These are phyloP conservation scores for Cephus nigrinus DNA, from an alignment of 2,888 invertebrate genomes.

Conservation along the genomic window DNA sequence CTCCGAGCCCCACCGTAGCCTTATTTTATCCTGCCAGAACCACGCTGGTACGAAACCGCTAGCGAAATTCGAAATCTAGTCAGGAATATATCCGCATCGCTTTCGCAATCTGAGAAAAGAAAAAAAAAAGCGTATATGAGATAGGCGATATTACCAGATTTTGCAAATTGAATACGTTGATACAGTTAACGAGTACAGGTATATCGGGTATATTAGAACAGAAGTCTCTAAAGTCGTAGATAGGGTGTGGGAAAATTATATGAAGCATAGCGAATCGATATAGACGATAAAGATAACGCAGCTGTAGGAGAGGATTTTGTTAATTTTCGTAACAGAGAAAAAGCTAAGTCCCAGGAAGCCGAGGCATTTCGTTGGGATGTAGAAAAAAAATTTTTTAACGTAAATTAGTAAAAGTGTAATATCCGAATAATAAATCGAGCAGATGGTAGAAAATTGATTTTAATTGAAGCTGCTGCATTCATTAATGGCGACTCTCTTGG, in stretches of 20 bases:
- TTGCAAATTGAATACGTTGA: background rate
- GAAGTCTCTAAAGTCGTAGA: background rate
- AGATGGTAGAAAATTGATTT: constrained; percentile 43
- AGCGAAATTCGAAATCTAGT: background rate
- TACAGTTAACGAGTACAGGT: background rate
- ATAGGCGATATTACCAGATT: background rate
- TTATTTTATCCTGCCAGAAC: background rate
- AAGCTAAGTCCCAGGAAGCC: background rate
- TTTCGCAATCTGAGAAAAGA: background rate
- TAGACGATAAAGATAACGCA: background rate
- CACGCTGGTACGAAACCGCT: background rate
- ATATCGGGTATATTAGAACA: background rate
- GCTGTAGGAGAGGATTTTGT: constrained; percentile 36
- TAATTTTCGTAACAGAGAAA: constrained; percentile 38
- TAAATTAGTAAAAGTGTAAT: background rate
- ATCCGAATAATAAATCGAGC: background rate
- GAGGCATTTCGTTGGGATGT: background rate
- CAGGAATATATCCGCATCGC: background rate
- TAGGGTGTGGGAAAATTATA: background rate
- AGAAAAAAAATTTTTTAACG: background rate
- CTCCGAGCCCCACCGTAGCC: background rate
- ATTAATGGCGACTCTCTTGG: constrained; percentile 26
- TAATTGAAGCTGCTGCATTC: constrained; percentile 45
- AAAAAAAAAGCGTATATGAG: background rate
- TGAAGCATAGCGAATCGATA: background rate